Evolutionary conservation across 1,140 invertebrate species (phyloP), one percentile per base, ranked within the genome.

Genomic region (Argopecten irradians): DNA sequence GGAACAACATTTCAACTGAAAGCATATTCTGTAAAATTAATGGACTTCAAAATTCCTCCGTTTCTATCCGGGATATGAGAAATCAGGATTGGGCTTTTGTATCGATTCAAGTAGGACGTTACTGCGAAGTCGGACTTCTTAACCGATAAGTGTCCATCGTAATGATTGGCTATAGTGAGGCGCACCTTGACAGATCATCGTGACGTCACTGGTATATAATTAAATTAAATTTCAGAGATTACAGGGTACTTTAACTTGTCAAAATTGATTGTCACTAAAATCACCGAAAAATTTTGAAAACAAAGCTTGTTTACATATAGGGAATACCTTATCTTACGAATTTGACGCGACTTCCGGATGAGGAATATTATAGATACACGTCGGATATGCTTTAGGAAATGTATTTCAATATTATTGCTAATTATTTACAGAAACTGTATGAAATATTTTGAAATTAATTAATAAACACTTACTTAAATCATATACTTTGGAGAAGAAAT

Each of bases 1-100:
- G 55, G n/a, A n/a, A 71, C 55, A 71, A 71, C 55, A 71, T 71
- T 71, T 71, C 55, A 71, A 71, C 55, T n/a, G 28, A 28, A 71
- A 5, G n/a, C n/a, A 5, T 28, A 71, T 71, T 71, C 55, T 71
- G 22, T 28, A 71, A 71, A 71, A 71, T 71, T 71, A 71, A 71
- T 71, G 55, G 55, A 71, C 55, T 71, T 71, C 7, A 28, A 71
- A 16, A 71, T 71, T 71, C 55, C 55, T 28, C 55, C 28, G 55
- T 71, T 71, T 71, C 55, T 71, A 71, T 71, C 55, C 55, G 55
- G 55, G 55, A 71, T 7, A 8, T 8, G 8, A 28, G n/a, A 16
- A 71, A 71, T 71, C 0, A 71, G n/a, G 28, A 71, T 22, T 5
- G 11, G 9, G 55, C n/a, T 71, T 46, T 71, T 71, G 55, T 71